Base-by-base conservation (phyloP, 1,140 invertebrate species). In the Trissolcus basalis region DNA sequence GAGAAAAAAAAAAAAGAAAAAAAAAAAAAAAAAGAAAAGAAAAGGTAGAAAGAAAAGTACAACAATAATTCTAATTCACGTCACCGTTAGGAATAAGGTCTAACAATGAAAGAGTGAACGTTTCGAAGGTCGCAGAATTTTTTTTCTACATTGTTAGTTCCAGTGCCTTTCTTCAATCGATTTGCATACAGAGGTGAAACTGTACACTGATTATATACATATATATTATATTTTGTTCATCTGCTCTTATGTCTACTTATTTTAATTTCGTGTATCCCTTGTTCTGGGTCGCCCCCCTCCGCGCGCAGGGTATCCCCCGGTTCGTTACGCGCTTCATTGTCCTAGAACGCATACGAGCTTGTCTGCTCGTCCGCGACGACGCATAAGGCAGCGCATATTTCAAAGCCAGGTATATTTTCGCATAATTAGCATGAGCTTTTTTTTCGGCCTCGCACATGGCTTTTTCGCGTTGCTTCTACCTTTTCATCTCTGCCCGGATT, bases 361-460 rank as follows among this genome's bases (percentile, higher is more conserved):
- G 82, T 84, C 82, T 71, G 68, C 61, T 64, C 11, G 32, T 56
- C 19, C 59, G 56, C 67, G 58, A 36, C 53, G 58, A 81, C 82
- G 84, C 81, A 83, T 82, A 81, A 27, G 80, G 70, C 80, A 73
- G 73, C 77, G 80, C 80, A 78, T 82, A 81, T 82, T 81, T 82
- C 81, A 70, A 74, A 70, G 56, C 82, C 83, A 85, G 82, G 83
- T 85, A 85, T 83, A 80, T 80, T 82, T 83, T 84, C 77, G 83
- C 80, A 82, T 83, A 84, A 85, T 86, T 85, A 83, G 80, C 80
- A 79, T 77, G 75, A 70, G 64, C 67, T 81, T 27, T 74, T 76
- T 73, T 79, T 68, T 50, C 55, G 63, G 74, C 74, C 36, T 63
- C 53, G 58, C 58, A 64, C 81, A 79, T 76, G 54, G 8, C 49